Percentiles rank a stretch among this genome's conserved stretches.
These are phyloP conservation scores for Drosophila acutilabella DNA, from an alignment of 2,888 invertebrate species.

Conservation along the genomic window DNA sequence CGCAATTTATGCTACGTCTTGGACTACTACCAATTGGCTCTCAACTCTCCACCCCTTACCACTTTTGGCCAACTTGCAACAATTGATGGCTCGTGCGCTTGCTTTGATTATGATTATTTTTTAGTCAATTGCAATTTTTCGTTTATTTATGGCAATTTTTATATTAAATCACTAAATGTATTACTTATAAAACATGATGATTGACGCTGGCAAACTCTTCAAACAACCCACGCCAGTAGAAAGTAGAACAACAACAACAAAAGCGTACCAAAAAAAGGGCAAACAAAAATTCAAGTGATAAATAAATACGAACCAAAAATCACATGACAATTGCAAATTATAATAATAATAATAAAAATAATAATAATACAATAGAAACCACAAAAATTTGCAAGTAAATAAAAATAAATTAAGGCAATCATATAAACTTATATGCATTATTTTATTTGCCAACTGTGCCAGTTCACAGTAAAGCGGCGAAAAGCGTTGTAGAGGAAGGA, in stretches of 20 bases:
- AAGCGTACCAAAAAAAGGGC: neutral
- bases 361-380: conserved; percentile 38
- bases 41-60: neutral
- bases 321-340: conserved; percentile 63
- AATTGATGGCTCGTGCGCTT: conserved; percentile 56
- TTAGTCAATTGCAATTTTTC: conserved; percentile 62
- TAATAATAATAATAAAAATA: conserved; percentile 49
- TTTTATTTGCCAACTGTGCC: conserved; percentile 60
- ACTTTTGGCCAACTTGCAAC: conserved; percentile 23
- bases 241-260: conserved; percentile 66
- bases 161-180: conserved; percentile 59
- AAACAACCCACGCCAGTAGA: conserved; percentile 70
- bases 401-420: conserved; percentile 64
- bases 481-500: neutral
- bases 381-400: conserved; percentile 65
- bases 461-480: conserved; percentile 52
- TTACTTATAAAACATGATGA: conserved; percentile 71
- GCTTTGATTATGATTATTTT: conserved; percentile 66
- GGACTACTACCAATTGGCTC: conserved; percentile 46
- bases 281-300: conserved; percentile 36
- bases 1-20: conserved; percentile 70
- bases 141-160: conserved; percentile 68
- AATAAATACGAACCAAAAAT: conserved; percentile 51
- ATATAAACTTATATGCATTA: conserved; percentile 46
- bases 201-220: conserved; percentile 48